Evolutionary conservation across 2,888 invertebrate genomes (phyloP), one percentile per base, ranked within the genome.

Genomic region (Nycteola revayana): DNA sequence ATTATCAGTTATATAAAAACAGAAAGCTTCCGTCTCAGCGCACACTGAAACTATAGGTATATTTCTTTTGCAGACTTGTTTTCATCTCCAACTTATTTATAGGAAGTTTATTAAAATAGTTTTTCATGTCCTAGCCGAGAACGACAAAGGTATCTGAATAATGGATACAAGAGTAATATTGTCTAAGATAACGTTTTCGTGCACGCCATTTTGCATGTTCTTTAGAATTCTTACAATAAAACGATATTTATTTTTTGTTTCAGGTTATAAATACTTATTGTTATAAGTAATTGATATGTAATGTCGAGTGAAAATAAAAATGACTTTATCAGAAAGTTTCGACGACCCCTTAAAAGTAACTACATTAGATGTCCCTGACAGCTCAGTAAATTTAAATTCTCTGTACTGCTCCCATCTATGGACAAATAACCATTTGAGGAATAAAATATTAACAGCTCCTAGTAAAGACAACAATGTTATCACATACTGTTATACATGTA

Each of bases 391-490:
- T 50, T 80, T 83, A 71, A 73, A 84, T 47, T 70, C 73, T 6
- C 61, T 87, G 22, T 86, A 87, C 47, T 82, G 82, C 51, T 75
- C 87, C 25, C 82, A 85, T 53, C 67, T 86, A 42, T 86, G 86
- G 87, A 65, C 69, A 32, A 77, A 83, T 45, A 83, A 77, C 48
- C 52, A 72, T 45, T 61, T 82, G 43, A 70, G 82, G 53, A 77
- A 66, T 50, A 69, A 71, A 28, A 67, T 81, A 32, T 56, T 84
- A 49, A 69, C 72, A 52, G 63, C 67, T 37, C 68, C 75, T 25
- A 50, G 55, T 45, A 60, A 57, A 32, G 69, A 84, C 36, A 71
- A 58, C 36, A 75, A 67, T 66, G 60, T 61, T 26, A 72, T 77
- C 41, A 79, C 76, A 55, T 77, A 84, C 53, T 87, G 88, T 50